Conservation (phyloP, 1,140 invertebrate species). For the Bombus haemorrhoidalis region DNA sequence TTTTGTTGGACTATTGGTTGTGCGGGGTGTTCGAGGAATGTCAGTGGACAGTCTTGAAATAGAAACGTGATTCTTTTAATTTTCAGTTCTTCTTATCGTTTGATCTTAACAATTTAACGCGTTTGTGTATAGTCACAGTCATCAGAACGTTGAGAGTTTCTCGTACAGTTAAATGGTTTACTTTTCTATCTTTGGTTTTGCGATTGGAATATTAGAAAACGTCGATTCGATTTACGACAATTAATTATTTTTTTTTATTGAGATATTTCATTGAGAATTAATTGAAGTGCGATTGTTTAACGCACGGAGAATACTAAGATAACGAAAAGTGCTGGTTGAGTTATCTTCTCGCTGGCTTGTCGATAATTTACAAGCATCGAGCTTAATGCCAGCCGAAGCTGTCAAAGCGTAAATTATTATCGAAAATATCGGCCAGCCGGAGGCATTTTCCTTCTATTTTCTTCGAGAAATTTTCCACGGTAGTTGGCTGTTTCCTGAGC, state of each 20-base stretch:
- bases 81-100: too few relatives aligned
- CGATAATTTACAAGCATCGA: conserved; percentile 40
- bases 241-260: too few relatives aligned
- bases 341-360: neutral
- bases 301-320: neutral
- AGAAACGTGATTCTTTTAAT: too few relatives aligned
- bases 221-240: too few relatives aligned
- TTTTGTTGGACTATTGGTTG: too few relatives aligned
- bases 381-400: conserved; percentile 20
- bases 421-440: conserved; percentile 9
- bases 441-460: neutral
- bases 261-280: neutral
- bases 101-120: fast-evolving
- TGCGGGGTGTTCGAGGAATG: too few relatives aligned
- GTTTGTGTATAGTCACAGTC: too few relatives aligned
- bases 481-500: neutral
- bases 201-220: too few relatives aligned
- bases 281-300: neutral
- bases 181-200: too few relatives aligned
- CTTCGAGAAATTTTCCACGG: conserved; percentile 10
- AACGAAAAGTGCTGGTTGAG: conserved; percentile 22
- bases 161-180: too few relatives aligned
- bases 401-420: conserved; percentile 46
- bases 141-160: too few relatives aligned
- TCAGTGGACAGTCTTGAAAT: too few relatives aligned